Conservation (phyloP, 1,140 invertebrate genomes). For the Aphaenogaster floridana region DNA sequence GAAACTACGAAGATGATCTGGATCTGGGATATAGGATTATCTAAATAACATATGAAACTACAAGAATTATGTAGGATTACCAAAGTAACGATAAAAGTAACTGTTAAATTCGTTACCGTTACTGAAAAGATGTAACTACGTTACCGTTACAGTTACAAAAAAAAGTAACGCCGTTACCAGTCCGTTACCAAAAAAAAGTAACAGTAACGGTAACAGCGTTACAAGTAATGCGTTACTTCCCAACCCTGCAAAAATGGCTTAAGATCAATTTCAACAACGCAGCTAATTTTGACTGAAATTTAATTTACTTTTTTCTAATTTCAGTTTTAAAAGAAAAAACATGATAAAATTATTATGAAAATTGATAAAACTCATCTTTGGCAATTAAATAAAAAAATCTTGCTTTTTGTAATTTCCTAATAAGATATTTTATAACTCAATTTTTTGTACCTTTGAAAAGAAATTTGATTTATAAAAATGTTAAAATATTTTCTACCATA, state of each 20-base stretch:
- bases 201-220: no score
- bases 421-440: neutral
- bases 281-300: neutral
- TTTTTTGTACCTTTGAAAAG: neutral
- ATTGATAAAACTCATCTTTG: neutral
- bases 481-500: neutral
- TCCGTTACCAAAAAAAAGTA: no score
- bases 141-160: no score
- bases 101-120: no score
- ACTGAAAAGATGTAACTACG: no score
- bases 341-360: neutral
- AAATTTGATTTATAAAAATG: neutral
- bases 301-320: neutral
- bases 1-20: no score
- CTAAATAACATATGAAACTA: no score
- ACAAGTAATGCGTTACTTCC: no score
- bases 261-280: neutral
- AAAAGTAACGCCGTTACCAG: no score
- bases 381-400: neutral
- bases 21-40: no score
- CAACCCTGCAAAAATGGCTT: neutral
- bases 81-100: no score
- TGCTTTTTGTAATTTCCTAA: neutral
- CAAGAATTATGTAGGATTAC: no score
- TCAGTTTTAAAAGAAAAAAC: neutral